phyloP scores from a whole-genome alignment of 1,140 invertebrate genomes.

The Episyrphus balteatus region DNA sequence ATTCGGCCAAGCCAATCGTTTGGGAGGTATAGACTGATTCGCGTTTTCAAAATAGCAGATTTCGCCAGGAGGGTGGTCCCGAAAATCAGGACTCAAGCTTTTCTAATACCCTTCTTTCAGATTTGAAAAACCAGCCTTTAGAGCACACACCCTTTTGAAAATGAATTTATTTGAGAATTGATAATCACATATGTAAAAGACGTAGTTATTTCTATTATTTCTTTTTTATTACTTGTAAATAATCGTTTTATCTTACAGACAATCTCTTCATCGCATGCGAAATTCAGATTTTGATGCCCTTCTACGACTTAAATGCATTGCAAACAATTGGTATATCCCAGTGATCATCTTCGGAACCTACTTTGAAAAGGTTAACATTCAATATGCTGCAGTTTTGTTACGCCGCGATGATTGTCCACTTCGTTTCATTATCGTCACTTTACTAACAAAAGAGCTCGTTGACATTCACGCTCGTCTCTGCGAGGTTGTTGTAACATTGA shows the following conservation, averaged over 20 bases:
- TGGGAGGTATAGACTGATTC: too few species aligned
- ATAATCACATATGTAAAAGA: too few species aligned
- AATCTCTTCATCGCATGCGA: conserved; percentile 7
- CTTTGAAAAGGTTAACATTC: conserved; percentile 3
- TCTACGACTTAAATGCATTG: conserved; percentile 10
- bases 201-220: too few species aligned
- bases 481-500: conserved; percentile 9
- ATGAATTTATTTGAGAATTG: too few species aligned
- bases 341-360: conserved; percentile 10
- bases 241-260: conserved; percentile 4
- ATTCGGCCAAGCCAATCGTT: too few species aligned
- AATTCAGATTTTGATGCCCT: conserved; percentile 10
- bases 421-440: neutral
- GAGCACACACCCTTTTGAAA: too few species aligned
- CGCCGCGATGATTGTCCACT: neutral
- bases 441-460: conserved; percentile 2
- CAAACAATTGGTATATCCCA: conserved; percentile 12
- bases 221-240: too few species aligned
- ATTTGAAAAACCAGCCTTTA: too few species aligned
- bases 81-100: too few species aligned
- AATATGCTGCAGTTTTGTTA: conserved; percentile 8
- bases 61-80: too few species aligned
- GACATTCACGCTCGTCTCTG: conserved; percentile 12
- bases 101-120: too few species aligned
- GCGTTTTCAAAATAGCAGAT: too few species aligned